These are phyloP conservation scores for Verasper variegatus DNA, from an alignment of 2,113 vertebrate species.

Conservation along the genomic window DNA sequence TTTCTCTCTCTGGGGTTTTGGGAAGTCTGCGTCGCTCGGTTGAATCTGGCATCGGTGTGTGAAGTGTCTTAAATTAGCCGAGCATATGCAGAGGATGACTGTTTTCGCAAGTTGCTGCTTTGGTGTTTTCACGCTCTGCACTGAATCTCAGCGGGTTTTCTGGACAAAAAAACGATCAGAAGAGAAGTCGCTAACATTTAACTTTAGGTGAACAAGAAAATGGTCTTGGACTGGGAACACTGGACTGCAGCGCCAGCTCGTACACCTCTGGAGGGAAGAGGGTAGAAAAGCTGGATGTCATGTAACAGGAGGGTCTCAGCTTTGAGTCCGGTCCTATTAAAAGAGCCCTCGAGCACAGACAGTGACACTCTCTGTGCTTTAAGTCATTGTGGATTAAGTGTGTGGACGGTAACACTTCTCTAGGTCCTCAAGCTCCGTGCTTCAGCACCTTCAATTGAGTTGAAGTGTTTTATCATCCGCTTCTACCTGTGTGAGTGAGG, in stretches of 20 bases:
- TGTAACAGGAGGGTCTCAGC: not conserved
- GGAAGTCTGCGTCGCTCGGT: not conserved
- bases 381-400: too few species aligned
- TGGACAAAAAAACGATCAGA: constrained; percentile 2
- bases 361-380: too few species aligned
- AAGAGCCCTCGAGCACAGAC: too few species aligned
- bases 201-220: not conserved
- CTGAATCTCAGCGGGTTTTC: constrained; percentile 51
- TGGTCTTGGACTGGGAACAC: not conserved
- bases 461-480: not conserved
- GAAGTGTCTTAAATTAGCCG: constrained; percentile 50
- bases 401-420: too few species aligned
- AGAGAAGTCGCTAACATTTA: not conserved
- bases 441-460: too few species aligned
- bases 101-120: constrained; percentile 64
- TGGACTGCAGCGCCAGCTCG: not conserved
- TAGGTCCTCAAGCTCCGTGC: too few species aligned
- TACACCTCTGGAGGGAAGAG: not conserved
- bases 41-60: constrained; percentile 21
- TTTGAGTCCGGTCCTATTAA: not conserved
- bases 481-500: not conserved
- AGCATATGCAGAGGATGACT: constrained; percentile 65
- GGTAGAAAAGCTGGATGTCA: not conserved
- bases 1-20: too few species aligned
- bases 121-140: constrained; percentile 52